Conservation (phyloP, 2,888 invertebrate genomes). For the Troides oblongomaculatus region DNA sequence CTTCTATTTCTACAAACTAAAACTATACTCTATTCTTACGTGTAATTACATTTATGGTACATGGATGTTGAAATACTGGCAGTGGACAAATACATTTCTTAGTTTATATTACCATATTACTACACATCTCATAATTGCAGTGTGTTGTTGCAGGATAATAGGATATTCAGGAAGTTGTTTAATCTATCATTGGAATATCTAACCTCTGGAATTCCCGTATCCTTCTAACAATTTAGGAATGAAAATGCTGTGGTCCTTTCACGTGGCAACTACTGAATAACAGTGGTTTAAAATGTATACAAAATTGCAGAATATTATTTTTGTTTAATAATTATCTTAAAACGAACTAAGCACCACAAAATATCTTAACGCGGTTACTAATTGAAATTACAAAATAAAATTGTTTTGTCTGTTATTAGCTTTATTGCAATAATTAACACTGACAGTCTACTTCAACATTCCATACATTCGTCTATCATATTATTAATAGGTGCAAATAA, state of each 20-base stretch:
- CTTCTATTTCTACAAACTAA: constrained; percentile 49
- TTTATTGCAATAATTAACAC: constrained; percentile 27
- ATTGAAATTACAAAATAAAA: neutral
- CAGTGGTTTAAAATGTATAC: constrained; percentile 44
- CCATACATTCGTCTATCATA: constrained; percentile 32
- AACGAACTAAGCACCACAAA: constrained; percentile 40
- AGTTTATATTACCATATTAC: constrained; percentile 39
- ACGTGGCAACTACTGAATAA: constrained; percentile 19
- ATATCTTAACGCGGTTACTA: constrained; percentile 40
- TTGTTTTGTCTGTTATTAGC: constrained; percentile 1
- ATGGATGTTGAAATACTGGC: constrained; percentile 79
- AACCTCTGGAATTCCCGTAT: constrained; percentile 5
- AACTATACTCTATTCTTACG: constrained; percentile 55
- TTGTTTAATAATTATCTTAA: constrained; percentile 21
- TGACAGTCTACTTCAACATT: constrained; percentile 39
- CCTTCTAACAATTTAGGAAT: constrained; percentile 19
- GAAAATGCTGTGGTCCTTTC: constrained; percentile 15
- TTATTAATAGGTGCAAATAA: constrained; percentile 11
- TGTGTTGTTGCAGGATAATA: constrained; percentile 23
- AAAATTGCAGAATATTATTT: constrained; percentile 58
- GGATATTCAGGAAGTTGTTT: constrained; percentile 5
- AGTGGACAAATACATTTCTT: constrained; percentile 76
- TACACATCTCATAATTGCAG: constrained; percentile 31
- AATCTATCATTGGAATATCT: constrained; percentile 12
- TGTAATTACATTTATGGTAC: constrained; percentile 49